Evolutionary conservation across 2,888 invertebrate genomes (phyloP).

Genomic region (Zaprionus bogoriensis): DNA sequence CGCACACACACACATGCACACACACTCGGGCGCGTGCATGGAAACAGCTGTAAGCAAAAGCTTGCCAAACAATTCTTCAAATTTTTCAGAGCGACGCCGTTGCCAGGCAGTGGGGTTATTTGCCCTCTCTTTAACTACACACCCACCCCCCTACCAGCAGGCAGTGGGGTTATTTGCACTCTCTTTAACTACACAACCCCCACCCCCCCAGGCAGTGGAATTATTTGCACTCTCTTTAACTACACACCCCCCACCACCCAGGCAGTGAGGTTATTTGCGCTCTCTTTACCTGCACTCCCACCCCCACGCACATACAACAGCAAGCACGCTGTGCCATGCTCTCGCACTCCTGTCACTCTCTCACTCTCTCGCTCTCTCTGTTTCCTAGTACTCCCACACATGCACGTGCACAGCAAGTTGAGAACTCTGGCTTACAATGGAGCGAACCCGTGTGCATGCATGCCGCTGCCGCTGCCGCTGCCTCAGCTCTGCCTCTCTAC

Average conservation of each 20-base stretch:
- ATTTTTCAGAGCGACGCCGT: conserved; percentile 26
- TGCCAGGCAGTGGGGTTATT: conserved; percentile 27
- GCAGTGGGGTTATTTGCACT: no score
- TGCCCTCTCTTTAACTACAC: neutral
- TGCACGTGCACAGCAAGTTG: conserved; percentile 51
- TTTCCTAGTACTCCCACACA: neutral
- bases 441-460: conserved; percentile 6
- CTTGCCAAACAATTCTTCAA: conserved; percentile 8
- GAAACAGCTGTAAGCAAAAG: conserved; percentile 56
- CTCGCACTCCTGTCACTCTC: no score
- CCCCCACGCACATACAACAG: no score
- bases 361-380: conserved; percentile 4
- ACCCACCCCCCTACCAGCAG: no score
- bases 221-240: no score
- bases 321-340: no score
- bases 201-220: no score
- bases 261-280: no score
- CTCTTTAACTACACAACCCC: no score
- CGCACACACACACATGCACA: neutral
- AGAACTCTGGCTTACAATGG: conserved; percentile 33
- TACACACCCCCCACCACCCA: no score
- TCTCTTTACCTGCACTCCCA: no score
- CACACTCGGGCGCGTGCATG: conserved; percentile 22
- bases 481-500: neutral
- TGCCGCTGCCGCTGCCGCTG: no score